Evolutionary conservation across 2,797 vertebrate species (phyloP).

Genomic region (Sus cebifrons): DNA sequence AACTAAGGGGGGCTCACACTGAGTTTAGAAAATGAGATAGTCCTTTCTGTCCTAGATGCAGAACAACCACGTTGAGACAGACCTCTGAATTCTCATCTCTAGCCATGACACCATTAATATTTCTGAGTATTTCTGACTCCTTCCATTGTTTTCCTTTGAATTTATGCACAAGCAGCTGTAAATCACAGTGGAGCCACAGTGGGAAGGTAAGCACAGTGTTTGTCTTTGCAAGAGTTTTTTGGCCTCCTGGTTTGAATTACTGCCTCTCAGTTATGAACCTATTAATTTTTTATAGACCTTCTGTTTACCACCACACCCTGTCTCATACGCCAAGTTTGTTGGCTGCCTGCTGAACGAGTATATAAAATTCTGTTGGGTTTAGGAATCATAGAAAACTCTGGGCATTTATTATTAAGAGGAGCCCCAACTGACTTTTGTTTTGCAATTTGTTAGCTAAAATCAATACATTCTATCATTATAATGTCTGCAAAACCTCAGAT

Average conservation of each 20-base stretch:
- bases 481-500: conserved; percentile 71
- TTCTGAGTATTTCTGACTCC: neutral
- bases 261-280: conserved; percentile 65
- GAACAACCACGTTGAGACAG: neutral
- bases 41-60: neutral
- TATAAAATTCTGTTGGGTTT: conserved; percentile 28
- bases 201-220: conserved; percentile 8
- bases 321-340: neutral
- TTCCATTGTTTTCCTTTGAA: conserved; percentile 52
- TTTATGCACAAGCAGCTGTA: neutral
- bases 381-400: conserved; percentile 60
- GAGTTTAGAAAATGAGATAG: conserved; percentile 22
- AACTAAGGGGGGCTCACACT: neutral
- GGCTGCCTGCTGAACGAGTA: conserved; percentile 53
- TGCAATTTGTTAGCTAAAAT: conserved; percentile 79
- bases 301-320: conserved; percentile 42
- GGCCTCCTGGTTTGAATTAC: neutral
- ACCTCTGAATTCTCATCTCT: neutral
- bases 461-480: conserved; percentile 79
- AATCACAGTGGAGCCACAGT: conserved; percentile 21
- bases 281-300: conserved; percentile 74
- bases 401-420: conserved; percentile 74
- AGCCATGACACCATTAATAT: neutral
- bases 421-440: conserved; percentile 65
- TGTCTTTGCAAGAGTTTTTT: conserved; percentile 12